These are phyloP conservation scores for Cherax destructor DNA, from an alignment of 1,140 invertebrate species.

Conservation along the genomic window DNA sequence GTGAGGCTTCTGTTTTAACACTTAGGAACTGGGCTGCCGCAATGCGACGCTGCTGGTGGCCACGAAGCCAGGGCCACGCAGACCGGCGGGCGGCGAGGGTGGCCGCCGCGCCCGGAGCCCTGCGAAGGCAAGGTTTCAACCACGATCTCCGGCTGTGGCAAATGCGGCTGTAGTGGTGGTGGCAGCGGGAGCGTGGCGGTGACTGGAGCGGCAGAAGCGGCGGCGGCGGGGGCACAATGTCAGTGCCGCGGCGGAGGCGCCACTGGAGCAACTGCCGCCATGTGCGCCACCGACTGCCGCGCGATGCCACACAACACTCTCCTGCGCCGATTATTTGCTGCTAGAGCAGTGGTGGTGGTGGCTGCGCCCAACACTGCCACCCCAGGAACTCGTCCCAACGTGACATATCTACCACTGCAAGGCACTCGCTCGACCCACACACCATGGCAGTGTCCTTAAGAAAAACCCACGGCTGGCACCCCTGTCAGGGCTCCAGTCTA, in stretches of 20 bases:
- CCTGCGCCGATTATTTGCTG: slow-evolving; percentile 45
- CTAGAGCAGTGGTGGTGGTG: not conserved
- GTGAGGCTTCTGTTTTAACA: slow-evolving; percentile 29
- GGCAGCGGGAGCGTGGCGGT: slow-evolving; percentile 34
- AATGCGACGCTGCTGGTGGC: slow-evolving; percentile 47
- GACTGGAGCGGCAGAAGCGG: slow-evolving; percentile 48
- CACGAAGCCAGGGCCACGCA: slow-evolving; percentile 15
- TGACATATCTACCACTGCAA: not conserved
- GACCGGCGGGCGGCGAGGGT: not conserved
- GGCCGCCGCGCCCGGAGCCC: slow-evolving; percentile 21
- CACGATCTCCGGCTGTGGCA: slow-evolving; percentile 4
- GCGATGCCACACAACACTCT: slow-evolving; percentile 16
- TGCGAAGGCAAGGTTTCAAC: not conserved
- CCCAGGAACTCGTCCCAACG: not conserved
- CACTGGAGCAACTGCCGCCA: slow-evolving; percentile 58
- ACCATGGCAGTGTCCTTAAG: not conserved
- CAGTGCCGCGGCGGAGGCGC: slow-evolving; percentile 61
- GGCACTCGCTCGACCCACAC: not conserved
- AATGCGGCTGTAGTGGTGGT: slow-evolving; percentile 3
- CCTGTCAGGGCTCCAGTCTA: not conserved
- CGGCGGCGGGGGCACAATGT: slow-evolving; percentile 50
- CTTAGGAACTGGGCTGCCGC: slow-evolving; percentile 24
- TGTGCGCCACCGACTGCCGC: slow-evolving; percentile 47
- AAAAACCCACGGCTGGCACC: slow-evolving; percentile 25
- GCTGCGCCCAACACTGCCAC: slow-evolving; percentile 25